phyloP scores from a whole-genome alignment of 2,797 vertebrate genomes.

The Catostomus latipinnis region DNA sequence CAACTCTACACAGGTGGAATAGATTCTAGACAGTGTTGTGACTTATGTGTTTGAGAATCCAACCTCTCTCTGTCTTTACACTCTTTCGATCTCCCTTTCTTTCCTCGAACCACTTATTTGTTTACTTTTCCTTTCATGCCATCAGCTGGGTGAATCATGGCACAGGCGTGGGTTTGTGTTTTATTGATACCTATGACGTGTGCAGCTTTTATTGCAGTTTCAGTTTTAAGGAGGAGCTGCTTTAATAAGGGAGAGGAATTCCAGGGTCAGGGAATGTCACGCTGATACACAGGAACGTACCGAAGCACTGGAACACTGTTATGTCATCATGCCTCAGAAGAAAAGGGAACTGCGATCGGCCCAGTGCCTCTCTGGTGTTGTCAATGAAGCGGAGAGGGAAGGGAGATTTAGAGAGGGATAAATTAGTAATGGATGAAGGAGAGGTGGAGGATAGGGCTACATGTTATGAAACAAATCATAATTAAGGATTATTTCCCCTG shows the following conservation, averaged over 20 bases:
- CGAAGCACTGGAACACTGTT: conserved; percentile 47
- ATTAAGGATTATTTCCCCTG: too few species aligned
- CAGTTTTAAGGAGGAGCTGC: conserved; percentile 39
- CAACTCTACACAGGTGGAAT: neutral
- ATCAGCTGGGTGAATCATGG: conserved; percentile 9
- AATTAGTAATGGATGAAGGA: conserved; percentile 15
- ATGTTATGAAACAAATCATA: too few species aligned
- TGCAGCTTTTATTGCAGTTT: conserved; percentile 50
- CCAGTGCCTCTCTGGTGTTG: conserved; percentile 51
- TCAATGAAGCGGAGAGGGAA: conserved; percentile 26
- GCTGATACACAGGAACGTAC: conserved; percentile 32
- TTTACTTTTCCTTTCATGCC: conserved; percentile 58
- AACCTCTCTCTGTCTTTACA: neutral
- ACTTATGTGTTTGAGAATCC: conserved; percentile 16
- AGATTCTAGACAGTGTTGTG: conserved; percentile 20
- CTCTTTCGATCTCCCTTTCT: conserved; percentile 21
- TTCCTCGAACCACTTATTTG: conserved; percentile 50
- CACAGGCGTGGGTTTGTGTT: conserved; percentile 17
- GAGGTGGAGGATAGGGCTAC: conserved; percentile 9
- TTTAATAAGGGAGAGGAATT: conserved; percentile 48
- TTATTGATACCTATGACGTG: conserved; percentile 39
- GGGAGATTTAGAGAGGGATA: neutral
- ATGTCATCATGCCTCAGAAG: conserved; percentile 31
- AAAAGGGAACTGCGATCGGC: conserved; percentile 67
- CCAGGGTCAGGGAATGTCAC: conserved; percentile 34